These are phyloP conservation scores for Theonella swinhoei DNA, from an alignment of 37 sponge, comb jelly and placozoan species.

Conservation along the genomic window DNA sequence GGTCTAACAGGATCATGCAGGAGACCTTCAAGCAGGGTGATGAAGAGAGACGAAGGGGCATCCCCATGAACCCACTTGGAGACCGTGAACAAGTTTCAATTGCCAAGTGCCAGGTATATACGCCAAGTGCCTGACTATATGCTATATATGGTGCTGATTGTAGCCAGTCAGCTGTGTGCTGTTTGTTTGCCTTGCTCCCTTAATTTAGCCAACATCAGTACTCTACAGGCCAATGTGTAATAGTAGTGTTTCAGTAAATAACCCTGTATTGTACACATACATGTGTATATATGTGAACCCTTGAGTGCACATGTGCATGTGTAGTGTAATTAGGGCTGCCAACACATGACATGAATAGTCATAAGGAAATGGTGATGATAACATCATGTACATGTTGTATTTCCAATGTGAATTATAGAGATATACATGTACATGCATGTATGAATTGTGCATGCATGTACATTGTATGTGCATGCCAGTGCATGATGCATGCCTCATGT, in stretches of 20 bases:
- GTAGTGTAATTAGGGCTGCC: neutral
- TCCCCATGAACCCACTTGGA: slow-evolving; percentile 66
- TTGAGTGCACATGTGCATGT: neutral
- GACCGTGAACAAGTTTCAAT: slow-evolving; percentile 69
- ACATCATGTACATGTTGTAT: too few species aligned
- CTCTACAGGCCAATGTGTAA: too few species aligned
- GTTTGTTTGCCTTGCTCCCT: too few species aligned
- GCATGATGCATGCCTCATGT: too few species aligned
- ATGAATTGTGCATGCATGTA: too few species aligned
- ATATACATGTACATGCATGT: too few species aligned
- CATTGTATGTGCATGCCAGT: too few species aligned
- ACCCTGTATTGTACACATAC: neutral
- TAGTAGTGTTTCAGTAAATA: too few species aligned
- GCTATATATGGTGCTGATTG: neutral
- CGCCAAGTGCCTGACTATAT: neutral
- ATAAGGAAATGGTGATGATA: neutral
- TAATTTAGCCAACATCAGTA: neutral
- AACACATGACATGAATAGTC: neutral
- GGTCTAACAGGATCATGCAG: slow-evolving; percentile 70
- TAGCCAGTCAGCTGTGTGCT: neutral
- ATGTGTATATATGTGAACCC: neutral
- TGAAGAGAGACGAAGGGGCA: slow-evolving; percentile 63
- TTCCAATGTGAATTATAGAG: too few species aligned
- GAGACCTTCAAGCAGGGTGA: slow-evolving; percentile 88
- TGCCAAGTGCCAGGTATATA: slow-evolving; percentile 71